Evolutionary conservation across 2,797 vertebrate genomes (phyloP), one percentile per base, ranked within the genome.

Genomic region (Eupleurogrammus muticus): DNA sequence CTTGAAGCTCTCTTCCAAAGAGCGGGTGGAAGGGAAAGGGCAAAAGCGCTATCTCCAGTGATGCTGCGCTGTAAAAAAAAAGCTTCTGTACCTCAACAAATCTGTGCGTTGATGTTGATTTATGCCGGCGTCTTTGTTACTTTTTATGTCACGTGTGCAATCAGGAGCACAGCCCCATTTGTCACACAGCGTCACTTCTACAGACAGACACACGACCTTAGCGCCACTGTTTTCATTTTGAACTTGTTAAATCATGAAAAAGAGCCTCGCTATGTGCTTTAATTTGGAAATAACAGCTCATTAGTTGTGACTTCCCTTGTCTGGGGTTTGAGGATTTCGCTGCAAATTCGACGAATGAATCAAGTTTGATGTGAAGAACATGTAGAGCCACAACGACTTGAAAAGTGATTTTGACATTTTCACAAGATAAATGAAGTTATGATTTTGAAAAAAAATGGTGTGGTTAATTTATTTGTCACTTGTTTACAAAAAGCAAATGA

Each of bases 1-100:
- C 67, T 82, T 63, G 68, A 69, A 81, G 60, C 38, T 9, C 50
- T 66, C 62, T 47, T 68, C 54, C 74, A 74, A 44, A 74, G 35
- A 66, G 44, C 21, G 65, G 46, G 54, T 52, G 65, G 51, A 72
- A 80, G 73, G 28, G 34, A 67, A 65, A 7, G 0, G 69, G 16
- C 40, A 34, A 48, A 69, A 67, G 49, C 9, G 5, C 38, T 11
- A 3, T 36, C 34, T 51, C 4, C 20, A 1, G 44, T 59, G 48
- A 67, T 51, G 8, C 28, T 53, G 10, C 4, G 56, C 20, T 13
- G n/a, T 17, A 2, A 50, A 58, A 2, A 50, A 58, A 49, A n/a
- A 7, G 10, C 28, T 17, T 70, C 9, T 66, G n/a, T 23, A 24
- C 12, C 12, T 3, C 48, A 50, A 20, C 3, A 24, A 50, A 12